Evolutionary conservation across 2,797 vertebrate genomes (phyloP).

Genomic region (Dicrostonyx torquatus): DNA sequence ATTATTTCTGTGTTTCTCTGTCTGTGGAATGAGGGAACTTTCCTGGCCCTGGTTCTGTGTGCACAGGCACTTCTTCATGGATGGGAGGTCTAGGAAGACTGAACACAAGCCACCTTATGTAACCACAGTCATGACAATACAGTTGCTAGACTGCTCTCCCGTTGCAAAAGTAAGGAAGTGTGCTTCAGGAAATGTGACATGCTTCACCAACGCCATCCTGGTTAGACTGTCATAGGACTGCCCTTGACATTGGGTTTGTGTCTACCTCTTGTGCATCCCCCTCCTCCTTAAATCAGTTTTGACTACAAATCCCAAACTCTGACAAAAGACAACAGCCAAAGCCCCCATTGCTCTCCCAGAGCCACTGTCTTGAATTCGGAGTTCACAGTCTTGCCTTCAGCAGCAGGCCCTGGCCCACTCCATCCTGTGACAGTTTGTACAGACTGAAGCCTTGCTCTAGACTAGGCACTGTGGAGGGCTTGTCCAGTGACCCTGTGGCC

Average conservation of each 20-base stretch:
- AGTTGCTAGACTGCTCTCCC: neutral
- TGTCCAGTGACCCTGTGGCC: neutral
- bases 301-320: neutral
- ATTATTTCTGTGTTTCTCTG: neutral
- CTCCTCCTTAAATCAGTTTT: neutral
- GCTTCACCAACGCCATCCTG: neutral
- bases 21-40: neutral
- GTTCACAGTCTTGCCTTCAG: neutral
- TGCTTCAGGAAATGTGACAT: neutral
- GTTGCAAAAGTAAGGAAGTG: neutral
- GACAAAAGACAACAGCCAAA: neutral
- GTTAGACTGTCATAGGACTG: fast-evolving
- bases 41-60: neutral
- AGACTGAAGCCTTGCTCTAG: neutral
- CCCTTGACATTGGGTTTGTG: neutral
- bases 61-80: neutral
- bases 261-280: neutral
- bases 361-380: neutral
- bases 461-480: neutral
- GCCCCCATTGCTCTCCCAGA: neutral
- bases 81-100: neutral
- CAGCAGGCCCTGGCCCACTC: too few relatives aligned
- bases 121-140: neutral
- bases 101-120: neutral
- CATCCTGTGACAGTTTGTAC: neutral